phyloP scores from a whole-genome alignment of 2,113 vertebrate species.

The Cololabis saira region DNA sequence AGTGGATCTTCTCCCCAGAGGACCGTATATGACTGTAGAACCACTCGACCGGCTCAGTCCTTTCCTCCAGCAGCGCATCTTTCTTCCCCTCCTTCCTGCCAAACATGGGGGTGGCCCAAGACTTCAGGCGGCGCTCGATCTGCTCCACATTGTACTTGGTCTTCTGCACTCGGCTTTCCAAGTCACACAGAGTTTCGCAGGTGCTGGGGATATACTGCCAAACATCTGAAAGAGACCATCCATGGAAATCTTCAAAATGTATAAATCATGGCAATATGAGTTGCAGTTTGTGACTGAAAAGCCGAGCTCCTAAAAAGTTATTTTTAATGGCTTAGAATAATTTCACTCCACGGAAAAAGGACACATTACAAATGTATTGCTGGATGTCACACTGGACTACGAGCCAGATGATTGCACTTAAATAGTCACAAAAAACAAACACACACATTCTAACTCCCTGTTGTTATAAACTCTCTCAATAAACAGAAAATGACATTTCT shows the following conservation, averaged over 20 bases:
- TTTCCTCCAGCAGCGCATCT: constrained; percentile 88
- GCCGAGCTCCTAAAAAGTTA: too few species aligned
- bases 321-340: neutral
- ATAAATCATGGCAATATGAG: too few species aligned
- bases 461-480: too few species aligned
- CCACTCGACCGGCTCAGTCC: constrained; percentile 78
- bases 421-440: too few species aligned
- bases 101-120: constrained; percentile 86
- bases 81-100: constrained; percentile 88
- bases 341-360: neutral
- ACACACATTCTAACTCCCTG: too few species aligned
- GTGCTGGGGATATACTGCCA: constrained; percentile 86
- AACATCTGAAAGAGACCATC: constrained; percentile 73
- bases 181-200: constrained; percentile 80
- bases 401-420: too few species aligned
- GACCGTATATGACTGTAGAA: constrained; percentile 80
- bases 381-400: too few species aligned
- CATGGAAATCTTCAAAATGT: too few species aligned
- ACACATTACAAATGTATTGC: too few species aligned
- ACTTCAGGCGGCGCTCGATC: constrained; percentile 84
- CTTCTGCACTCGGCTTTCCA: constrained; percentile 87
- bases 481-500: too few species aligned
- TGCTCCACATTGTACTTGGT: constrained; percentile 87
- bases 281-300: too few species aligned
- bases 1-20: constrained; percentile 87